phyloP scores from a whole-genome alignment of 1,140 invertebrate species.

The Drosophila biarmipes region DNA sequence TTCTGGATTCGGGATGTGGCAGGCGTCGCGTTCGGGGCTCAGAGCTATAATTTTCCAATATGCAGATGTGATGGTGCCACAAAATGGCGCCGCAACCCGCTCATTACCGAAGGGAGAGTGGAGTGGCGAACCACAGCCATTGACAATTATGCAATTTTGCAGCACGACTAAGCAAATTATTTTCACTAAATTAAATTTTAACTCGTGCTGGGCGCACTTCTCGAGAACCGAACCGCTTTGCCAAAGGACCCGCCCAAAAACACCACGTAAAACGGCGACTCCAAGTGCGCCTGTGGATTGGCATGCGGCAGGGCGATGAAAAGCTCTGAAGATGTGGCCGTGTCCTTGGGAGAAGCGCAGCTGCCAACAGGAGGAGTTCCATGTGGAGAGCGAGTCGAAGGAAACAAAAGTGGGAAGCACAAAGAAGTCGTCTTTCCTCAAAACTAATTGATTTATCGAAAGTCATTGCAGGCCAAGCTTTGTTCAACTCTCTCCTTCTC shows the following conservation, averaged over 20 bases:
- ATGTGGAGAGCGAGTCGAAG: constrained; percentile 34
- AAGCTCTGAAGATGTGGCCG: constrained; percentile 28
- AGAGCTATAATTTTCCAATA: constrained; percentile 79
- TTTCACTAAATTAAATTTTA: constrained; percentile 84
- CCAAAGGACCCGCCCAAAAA: constrained; percentile 49
- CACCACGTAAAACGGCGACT: constrained; percentile 45
- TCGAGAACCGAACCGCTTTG: constrained; percentile 44
- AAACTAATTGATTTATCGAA: constrained; percentile 29
- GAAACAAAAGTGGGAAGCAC: constrained; percentile 29
- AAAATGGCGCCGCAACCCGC: constrained; percentile 70
- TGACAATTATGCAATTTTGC: constrained; percentile 80
- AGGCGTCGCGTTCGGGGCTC: constrained; percentile 41
- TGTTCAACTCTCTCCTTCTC: constrained; percentile 1
- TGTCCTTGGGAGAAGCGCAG: constrained; percentile 41
- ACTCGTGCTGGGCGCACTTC: constrained; percentile 83
- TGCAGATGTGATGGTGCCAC: constrained; percentile 76
- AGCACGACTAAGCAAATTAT: constrained; percentile 82
- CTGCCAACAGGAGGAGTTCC: constrained; percentile 37
- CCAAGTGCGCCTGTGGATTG: constrained; percentile 63
- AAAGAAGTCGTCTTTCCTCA: constrained; percentile 32
- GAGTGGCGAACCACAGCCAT: constrained; percentile 42
- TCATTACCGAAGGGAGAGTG: constrained; percentile 51
- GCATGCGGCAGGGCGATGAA: constrained; percentile 61
- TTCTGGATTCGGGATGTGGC: constrained; percentile 13
- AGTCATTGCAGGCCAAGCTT: constrained; percentile 20